A percentile compares a stretch with the other conserved stretches of the same genome.
These are phyloP conservation scores for Theretra japonica DNA, from an alignment of 2,888 invertebrate species.

Conservation along the genomic window DNA sequence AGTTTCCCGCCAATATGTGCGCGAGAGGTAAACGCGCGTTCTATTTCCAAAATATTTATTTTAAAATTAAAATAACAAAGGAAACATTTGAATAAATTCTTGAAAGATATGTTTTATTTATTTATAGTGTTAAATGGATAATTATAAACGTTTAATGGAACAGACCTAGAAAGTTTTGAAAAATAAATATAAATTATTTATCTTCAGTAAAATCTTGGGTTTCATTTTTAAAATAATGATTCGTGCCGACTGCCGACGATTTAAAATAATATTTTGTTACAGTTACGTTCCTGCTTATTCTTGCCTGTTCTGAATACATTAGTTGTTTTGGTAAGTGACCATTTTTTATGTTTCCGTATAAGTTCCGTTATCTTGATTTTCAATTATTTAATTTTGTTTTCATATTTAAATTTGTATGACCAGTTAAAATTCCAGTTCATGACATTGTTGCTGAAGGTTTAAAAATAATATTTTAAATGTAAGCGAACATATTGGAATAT, in stretches of 20 bases:
- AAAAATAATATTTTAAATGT: too few relatives aligned
- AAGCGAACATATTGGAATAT: too few relatives aligned
- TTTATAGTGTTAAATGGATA: too few relatives aligned
- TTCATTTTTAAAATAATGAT: too few relatives aligned
- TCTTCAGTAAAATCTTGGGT: too few relatives aligned
- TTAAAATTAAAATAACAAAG: background rate
- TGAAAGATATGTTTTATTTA: too few relatives aligned
- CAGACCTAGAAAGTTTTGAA: too few relatives aligned
- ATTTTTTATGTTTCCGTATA: background rate
- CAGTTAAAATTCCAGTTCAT: too few relatives aligned
- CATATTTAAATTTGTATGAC: background rate
- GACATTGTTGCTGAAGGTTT: too few relatives aligned
- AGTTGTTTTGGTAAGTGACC: conserved; percentile 73
- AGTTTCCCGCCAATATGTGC: conserved; percentile 73
- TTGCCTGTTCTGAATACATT: conserved; percentile 62
- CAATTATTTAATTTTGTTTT: background rate
- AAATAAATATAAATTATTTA: background rate
- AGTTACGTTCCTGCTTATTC: conserved; percentile 73
- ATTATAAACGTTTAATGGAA: too few relatives aligned
- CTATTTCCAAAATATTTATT: conserved; percentile 28
- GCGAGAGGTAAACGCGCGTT: conserved; percentile 64
- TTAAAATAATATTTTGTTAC: conserved; percentile 55
- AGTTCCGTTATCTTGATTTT: background rate
- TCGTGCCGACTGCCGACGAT: background rate
- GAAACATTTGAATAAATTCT: background rate